Evolutionary conservation across 1,140 invertebrate species (phyloP).

Genomic region (Centruroides sculpturatus): DNA sequence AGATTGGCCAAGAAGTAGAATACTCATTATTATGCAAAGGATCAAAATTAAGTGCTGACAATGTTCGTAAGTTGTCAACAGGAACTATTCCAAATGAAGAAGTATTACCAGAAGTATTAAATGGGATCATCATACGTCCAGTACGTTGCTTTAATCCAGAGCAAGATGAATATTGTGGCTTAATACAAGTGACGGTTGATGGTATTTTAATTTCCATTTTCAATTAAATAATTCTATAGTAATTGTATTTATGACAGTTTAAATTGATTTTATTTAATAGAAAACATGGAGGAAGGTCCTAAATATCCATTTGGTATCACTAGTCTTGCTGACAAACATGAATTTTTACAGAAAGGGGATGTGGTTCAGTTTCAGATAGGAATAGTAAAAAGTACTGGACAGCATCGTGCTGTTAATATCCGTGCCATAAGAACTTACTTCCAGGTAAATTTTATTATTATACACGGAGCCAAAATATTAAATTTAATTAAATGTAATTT

Average conservation of each 20-base stretch:
- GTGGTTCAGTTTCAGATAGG: conserved; percentile 66
- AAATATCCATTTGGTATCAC: conserved; percentile 78
- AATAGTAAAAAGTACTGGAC: conserved; percentile 17
- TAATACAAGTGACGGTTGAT: conserved; percentile 41
- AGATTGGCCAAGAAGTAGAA: conserved; percentile 84
- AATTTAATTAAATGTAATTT: background rate
- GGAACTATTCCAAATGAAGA: conserved; percentile 43
- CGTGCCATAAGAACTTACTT: conserved; percentile 62
- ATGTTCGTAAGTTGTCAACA: conserved; percentile 60
- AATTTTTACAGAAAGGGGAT: conserved; percentile 76
- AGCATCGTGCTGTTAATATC: conserved; percentile 64
- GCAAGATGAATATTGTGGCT: conserved; percentile 74
- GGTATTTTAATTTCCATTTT: conserved; percentile 1
- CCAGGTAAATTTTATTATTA: conserved; percentile 23
- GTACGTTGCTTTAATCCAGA: conserved; percentile 85
- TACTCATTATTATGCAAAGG: conserved; percentile 64
- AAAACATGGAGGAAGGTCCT: conserved; percentile 21
- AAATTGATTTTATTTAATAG: conserved; percentile 18
- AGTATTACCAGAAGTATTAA: conserved; percentile 46
- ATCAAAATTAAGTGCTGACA: conserved; percentile 75
- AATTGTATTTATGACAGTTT: too few species aligned
- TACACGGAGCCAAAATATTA: background rate
- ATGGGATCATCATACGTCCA: conserved; percentile 68
- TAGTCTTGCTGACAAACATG: conserved; percentile 77
- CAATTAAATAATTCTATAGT: background rate